Evolutionary conservation across 1,140 invertebrate genomes (phyloP).

Genomic region (Pseudomyrmex concolor): DNA sequence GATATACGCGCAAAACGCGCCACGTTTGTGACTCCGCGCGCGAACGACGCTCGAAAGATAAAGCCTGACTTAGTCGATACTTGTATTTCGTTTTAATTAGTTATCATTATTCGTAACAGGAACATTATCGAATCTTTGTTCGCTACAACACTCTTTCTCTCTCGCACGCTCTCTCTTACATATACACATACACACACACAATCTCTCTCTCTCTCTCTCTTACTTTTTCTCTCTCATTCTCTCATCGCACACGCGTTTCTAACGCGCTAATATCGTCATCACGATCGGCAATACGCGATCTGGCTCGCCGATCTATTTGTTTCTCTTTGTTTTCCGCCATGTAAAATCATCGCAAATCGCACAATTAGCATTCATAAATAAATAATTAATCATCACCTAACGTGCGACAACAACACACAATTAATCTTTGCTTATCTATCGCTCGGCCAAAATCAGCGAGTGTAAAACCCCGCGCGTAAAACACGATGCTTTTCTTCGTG

Average conservation of each 20-base stretch:
- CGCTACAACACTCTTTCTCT: slow-evolving; percentile 66
- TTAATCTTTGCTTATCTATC: slow-evolving; percentile 75
- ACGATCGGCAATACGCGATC: slow-evolving; percentile 37
- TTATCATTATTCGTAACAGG: slow-evolving; percentile 83
- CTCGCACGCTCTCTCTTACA: not conserved
- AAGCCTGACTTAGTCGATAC: slow-evolving; percentile 82
- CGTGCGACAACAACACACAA: slow-evolving; percentile 78
- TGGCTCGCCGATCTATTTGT: slow-evolving; percentile 11
- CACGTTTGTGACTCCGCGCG: slow-evolving; percentile 18
- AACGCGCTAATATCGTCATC: slow-evolving; percentile 68
- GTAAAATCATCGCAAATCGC: slow-evolving; percentile 53
- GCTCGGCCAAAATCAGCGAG: slow-evolving; percentile 55
- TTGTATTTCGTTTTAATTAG: slow-evolving; percentile 76
- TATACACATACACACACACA: no score
- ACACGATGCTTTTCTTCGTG: no score
- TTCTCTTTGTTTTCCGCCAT: slow-evolving; percentile 38
- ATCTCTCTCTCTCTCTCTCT: not conserved
- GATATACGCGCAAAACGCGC: not conserved
- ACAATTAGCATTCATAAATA: slow-evolving; percentile 78
- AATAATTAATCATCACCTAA: slow-evolving; percentile 78
- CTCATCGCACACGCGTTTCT: slow-evolving; percentile 14
- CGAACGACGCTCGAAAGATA: slow-evolving; percentile 70
- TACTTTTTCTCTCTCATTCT: not conserved
- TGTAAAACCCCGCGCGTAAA: not conserved
- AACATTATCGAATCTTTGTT: slow-evolving; percentile 85